A percentile compares a stretch with the other conserved stretches of the same genome.
Evolutionary conservation across 2,888 invertebrate genomes (phyloP).

Genomic region (Cryptosula pallasiana): DNA sequence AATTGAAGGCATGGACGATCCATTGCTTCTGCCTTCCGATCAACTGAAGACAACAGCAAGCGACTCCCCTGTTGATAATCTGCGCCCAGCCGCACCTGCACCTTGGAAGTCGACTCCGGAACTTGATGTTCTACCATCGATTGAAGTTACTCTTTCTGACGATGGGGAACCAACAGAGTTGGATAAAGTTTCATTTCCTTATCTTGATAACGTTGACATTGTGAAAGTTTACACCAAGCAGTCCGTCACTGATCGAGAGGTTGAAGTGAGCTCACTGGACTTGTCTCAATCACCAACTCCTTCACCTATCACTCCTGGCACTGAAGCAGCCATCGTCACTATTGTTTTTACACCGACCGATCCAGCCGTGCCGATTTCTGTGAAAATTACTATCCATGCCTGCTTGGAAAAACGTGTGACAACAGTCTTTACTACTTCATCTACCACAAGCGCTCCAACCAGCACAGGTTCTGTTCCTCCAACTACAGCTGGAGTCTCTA

Average conservation of each 20-base stretch:
- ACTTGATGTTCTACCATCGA: not conserved
- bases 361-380: not conserved
- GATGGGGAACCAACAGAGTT: not conserved
- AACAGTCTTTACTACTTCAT: not conserved
- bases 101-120: not conserved
- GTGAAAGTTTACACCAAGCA: not conserved
- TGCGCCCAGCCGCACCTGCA: not conserved
- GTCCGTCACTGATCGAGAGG: not conserved
- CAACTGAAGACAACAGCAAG: not conserved
- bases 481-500: too few relatives aligned
- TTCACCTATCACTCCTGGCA: not conserved
- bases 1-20: not conserved
- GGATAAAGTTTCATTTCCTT: not conserved
- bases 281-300: not conserved
- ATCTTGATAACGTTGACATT: not conserved
- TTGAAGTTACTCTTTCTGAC: not conserved
- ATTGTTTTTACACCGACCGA: not conserved
- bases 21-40: not conserved
- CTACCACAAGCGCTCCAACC: not conserved
- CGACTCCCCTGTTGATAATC: not conserved
- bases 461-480: too few relatives aligned
- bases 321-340: not conserved
- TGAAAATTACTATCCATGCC: not conserved
- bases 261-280: too few relatives aligned
- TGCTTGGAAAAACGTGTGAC: not conserved